A percentile compares a stretch with the other conserved stretches of the same genome.
These are phyloP conservation scores for Pipa parva DNA, from an alignment of 2,113 vertebrate genomes.

Conservation along the genomic window DNA sequence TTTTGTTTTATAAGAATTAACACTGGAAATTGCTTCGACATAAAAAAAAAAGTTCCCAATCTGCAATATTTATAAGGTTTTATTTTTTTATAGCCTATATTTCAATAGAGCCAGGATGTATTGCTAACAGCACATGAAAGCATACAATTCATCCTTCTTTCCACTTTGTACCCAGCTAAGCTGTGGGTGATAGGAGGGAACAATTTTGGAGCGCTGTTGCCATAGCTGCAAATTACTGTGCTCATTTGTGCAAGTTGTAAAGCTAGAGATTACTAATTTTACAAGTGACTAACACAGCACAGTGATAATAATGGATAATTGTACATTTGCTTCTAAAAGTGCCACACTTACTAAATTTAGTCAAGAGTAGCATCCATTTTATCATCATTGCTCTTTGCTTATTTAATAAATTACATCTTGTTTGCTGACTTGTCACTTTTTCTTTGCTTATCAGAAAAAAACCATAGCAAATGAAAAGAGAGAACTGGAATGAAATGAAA, in stretches of 20 bases:
- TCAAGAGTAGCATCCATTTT: constrained; percentile 8
- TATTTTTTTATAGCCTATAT: not conserved
- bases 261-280: constrained; percentile 41
- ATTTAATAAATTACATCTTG: constrained; percentile 18
- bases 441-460: constrained; percentile 6
- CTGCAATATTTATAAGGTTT: constrained; percentile 31
- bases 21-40: constrained; percentile 16
- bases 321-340: constrained; percentile 40
- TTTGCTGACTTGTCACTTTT: constrained; percentile 19
- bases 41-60: constrained; percentile 29
- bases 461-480: constrained; percentile 8
- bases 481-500: constrained; percentile 13
- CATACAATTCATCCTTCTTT: constrained; percentile 31
- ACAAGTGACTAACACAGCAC: constrained; percentile 36
- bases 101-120: not conserved
- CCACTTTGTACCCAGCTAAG: constrained; percentile 13
- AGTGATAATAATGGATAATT: constrained; percentile 39
- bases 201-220: constrained; percentile 32
- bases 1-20: not conserved
- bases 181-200: constrained; percentile 24
- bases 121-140: constrained; percentile 24
- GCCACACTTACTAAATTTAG: constrained; percentile 40
- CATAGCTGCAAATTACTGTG: constrained; percentile 40
- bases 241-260: constrained; percentile 37
- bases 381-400: constrained; percentile 3